phyloP scores from a whole-genome alignment of 2,888 invertebrate species.

The Coelogynopora nodosa region DNA sequence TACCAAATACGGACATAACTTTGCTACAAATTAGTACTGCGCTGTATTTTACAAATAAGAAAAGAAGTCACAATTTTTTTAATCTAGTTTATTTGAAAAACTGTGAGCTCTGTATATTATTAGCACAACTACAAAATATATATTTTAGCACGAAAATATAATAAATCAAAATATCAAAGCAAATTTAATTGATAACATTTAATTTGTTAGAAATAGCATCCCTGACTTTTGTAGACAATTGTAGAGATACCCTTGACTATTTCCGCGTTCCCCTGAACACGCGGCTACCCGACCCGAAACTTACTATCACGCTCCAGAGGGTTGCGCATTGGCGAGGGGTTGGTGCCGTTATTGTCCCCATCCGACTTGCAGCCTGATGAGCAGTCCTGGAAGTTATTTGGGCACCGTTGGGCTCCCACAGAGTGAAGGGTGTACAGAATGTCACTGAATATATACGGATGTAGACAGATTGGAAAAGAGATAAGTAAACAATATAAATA shows the following conservation, averaged over 20 bases:
- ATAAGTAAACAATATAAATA: too few species aligned
- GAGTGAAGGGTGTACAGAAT: constrained; percentile 76
- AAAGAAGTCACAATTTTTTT: too few species aligned
- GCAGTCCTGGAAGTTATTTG: constrained; percentile 64
- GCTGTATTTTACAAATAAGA: too few species aligned
- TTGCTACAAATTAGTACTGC: too few species aligned
- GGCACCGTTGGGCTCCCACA: constrained; percentile 74
- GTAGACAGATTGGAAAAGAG: too few species aligned
- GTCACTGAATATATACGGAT: background rate
- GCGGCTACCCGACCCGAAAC: too few species aligned
- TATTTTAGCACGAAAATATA: background rate
- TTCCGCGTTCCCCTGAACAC: background rate
- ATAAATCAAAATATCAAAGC: background rate
- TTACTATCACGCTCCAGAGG: constrained; percentile 32
- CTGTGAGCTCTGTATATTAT: too few species aligned
- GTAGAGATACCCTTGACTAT: background rate
- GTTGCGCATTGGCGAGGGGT: constrained; percentile 32
- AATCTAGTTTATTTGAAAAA: too few species aligned
- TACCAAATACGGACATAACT: too few species aligned
- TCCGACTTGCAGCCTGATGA: constrained; percentile 71
- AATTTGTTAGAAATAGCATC: too few species aligned
- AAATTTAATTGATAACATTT: background rate
- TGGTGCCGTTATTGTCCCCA: constrained; percentile 73
- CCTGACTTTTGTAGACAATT: background rate
- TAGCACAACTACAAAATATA: background rate